Percentiles rank a stretch among this genome's conserved stretches.
phyloP scores from a whole-genome alignment of 1,140 invertebrate genomes.

The Cydia fagiglandana region DNA sequence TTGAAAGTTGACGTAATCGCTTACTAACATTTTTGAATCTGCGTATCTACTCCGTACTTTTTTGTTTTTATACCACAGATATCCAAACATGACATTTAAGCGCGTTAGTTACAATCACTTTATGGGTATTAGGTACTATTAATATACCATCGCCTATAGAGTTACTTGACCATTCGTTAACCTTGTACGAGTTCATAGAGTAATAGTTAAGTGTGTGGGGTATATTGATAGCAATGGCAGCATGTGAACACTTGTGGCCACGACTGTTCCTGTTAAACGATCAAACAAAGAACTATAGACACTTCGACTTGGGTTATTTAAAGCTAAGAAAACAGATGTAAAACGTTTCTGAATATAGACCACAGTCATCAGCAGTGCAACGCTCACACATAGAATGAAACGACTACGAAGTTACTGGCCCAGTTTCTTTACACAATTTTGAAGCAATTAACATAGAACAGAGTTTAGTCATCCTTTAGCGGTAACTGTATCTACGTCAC shows the following conservation, averaged over 20 bases:
- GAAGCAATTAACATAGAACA: slow-evolving; percentile 26
- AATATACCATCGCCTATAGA: not conserved
- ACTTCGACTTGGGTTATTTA: not conserved
- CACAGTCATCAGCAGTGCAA: not conserved
- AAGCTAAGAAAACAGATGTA: not conserved
- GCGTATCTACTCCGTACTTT: too few relatives aligned
- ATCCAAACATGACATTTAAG: too few relatives aligned
- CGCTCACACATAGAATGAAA: not conserved
- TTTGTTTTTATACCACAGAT: too few relatives aligned
- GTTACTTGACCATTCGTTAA: not conserved
- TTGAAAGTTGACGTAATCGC: too few relatives aligned
- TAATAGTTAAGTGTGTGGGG: not conserved
- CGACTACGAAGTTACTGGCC: not conserved
- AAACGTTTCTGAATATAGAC: not conserved
- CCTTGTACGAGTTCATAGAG: not conserved
- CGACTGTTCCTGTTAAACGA: slow-evolving; percentile 7
- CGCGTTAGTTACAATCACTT: too few relatives aligned
- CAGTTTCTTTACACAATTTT: slow-evolving; percentile 4
- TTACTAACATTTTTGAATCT: too few relatives aligned
- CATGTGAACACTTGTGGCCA: not conserved
- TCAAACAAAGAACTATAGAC: not conserved
- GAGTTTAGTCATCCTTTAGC: slow-evolving; percentile 3
- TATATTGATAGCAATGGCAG: not conserved
- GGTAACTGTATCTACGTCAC: slow-evolving; percentile 3
- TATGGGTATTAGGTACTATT: too few relatives aligned